Percentiles rank a stretch among this genome's conserved stretches.
Conservation (phyloP, 2,797 vertebrate genomes). For the Leptatherina wallacei region DNA sequence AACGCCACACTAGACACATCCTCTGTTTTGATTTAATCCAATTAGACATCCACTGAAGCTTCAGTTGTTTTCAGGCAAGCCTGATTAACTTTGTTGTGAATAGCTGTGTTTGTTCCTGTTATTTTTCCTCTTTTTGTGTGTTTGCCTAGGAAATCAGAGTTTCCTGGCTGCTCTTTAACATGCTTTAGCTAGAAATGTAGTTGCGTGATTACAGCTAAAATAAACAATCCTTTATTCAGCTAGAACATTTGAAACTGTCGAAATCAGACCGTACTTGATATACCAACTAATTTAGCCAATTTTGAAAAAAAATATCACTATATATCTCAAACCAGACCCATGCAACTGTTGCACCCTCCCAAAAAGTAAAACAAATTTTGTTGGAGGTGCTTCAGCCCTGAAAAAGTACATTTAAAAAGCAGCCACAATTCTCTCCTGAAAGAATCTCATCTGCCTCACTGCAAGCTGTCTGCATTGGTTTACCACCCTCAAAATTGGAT, state of each 20-base stretch:
- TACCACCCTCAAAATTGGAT: slow-evolving; percentile 8
- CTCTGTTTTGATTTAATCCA: slow-evolving; percentile 82
- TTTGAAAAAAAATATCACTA: neutral
- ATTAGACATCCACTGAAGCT: slow-evolving; percentile 81
- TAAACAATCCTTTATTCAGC: slow-evolving; percentile 9
- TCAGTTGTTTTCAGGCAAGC: slow-evolving; percentile 77
- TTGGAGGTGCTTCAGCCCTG: slow-evolving; percentile 26
- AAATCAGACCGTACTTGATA: neutral
- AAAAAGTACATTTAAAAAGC: slow-evolving; percentile 40
- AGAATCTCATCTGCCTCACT: slow-evolving; percentile 13
- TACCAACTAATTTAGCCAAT: neutral
- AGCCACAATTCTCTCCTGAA: slow-evolving; percentile 26
- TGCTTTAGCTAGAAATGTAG: slow-evolving; percentile 24
- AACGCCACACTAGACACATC: slow-evolving; percentile 72
- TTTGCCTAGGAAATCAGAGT: slow-evolving; percentile 63
- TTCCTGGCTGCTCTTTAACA: slow-evolving; percentile 32
- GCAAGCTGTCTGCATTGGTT: slow-evolving; percentile 17
- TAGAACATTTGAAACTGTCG: slow-evolving; percentile 6
- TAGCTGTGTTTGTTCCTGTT: slow-evolving; percentile 65
- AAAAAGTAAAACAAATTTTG: slow-evolving; percentile 14
- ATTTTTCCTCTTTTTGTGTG: slow-evolving; percentile 47
- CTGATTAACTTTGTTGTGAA: slow-evolving; percentile 79
- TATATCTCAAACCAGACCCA: neutral
- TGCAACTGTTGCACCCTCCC: neutral
- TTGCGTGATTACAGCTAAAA: slow-evolving; percentile 16